A percentile compares a stretch with the other conserved stretches of the same genome.
phyloP scores from a whole-genome alignment of 2,888 invertebrate genomes.

The Drosophila limbata region DNA sequence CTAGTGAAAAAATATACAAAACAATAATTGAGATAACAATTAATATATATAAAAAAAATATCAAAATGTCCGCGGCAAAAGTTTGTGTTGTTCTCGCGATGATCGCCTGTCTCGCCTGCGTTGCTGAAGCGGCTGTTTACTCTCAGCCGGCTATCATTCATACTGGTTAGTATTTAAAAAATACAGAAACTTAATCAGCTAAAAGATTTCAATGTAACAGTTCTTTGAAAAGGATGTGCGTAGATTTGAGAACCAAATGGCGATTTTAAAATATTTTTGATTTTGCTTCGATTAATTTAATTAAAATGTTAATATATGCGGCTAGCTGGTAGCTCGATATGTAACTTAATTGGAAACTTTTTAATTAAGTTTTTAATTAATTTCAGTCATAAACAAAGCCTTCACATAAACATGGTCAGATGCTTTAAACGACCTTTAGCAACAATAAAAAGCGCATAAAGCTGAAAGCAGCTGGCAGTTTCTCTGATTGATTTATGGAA shows the following conservation, averaged over 20 bases:
- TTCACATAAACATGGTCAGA: constrained; percentile 33
- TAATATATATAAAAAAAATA: constrained; percentile 3
- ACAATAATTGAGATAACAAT: constrained; percentile 7
- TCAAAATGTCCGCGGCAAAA: constrained; percentile 78
- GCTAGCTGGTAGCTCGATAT: constrained; percentile 12
- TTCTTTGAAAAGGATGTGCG: not conserved
- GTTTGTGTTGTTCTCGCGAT: constrained; percentile 67
- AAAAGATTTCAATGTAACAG: not conserved
- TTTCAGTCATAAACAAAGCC: constrained; percentile 32
- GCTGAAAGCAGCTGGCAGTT: constrained; percentile 47
- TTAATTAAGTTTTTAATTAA: constrained; percentile 61
- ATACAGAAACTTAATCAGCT: not conserved
- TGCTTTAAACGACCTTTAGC: constrained; percentile 56
- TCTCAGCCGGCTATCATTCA: constrained; percentile 79
- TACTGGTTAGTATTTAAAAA: constrained; percentile 81
- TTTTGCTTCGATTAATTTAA: constrained; percentile 5
- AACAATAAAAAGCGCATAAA: constrained; percentile 47
- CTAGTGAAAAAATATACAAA: constrained; percentile 16
- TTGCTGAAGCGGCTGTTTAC: constrained; percentile 80
- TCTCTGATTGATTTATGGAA: constrained; percentile 66
- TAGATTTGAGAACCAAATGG: not conserved
- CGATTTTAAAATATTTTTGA: not conserved
- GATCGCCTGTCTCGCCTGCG: constrained; percentile 63
- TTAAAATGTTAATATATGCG: constrained; percentile 11
- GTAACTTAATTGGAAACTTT: constrained; percentile 39